Percentiles rank a stretch among this genome's conserved stretches.
phyloP scores from a whole-genome alignment of 2,797 vertebrate genomes.

The Paguma larvata region DNA sequence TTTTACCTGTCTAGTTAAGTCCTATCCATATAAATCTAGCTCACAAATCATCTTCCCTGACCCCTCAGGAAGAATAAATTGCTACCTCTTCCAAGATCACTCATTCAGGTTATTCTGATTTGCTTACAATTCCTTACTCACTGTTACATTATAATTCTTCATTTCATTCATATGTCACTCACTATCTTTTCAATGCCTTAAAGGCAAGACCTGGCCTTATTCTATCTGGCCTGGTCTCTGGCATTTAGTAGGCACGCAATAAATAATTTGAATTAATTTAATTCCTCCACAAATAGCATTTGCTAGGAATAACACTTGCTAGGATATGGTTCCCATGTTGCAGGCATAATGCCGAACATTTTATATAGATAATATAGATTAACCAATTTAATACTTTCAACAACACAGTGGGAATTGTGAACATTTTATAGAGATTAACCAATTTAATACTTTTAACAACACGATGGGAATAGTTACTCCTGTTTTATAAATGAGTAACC shows the following conservation, averaged over 20 bases:
- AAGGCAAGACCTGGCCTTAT: not conserved
- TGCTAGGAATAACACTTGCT: not conserved
- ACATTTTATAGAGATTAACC: not conserved
- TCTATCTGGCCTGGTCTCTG: not conserved
- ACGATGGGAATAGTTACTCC: not conserved
- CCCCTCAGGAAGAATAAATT: not conserved
- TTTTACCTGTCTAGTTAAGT: not conserved
- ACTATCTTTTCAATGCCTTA: not conserved
- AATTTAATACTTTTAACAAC: not conserved
- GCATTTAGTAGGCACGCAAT: not conserved
- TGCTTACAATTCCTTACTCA: not conserved
- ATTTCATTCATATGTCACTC: not conserved
- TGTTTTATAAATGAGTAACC: constrained; percentile 31
- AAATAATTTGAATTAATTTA: not conserved
- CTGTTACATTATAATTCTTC: not conserved
- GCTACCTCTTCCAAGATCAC: not conserved
- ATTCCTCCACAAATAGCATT: not conserved
- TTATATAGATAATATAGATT: not conserved
- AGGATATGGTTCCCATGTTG: not conserved
- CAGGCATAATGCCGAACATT: not conserved
- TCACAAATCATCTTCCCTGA: not conserved
- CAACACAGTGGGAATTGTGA: not conserved
- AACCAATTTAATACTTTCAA: not conserved
- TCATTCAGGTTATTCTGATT: not conserved
- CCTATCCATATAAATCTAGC: not conserved